phyloP scores from a whole-genome alignment of 2,797 vertebrate genomes.

The Vipera latastei region DNA sequence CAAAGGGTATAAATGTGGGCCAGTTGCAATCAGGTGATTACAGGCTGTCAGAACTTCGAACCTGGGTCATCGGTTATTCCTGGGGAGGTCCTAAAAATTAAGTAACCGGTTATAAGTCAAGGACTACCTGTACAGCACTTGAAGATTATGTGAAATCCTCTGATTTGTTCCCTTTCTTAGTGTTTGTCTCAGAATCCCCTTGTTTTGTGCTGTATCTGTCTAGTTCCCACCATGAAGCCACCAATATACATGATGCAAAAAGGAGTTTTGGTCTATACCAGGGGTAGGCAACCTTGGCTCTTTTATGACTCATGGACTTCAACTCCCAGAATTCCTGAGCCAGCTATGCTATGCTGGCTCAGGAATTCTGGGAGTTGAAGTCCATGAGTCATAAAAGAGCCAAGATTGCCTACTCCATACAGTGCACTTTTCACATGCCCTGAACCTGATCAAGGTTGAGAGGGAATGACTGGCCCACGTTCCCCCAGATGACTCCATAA shows the following conservation, averaged over 20 bases:
- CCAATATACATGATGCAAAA: neutral
- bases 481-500: neutral
- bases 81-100: no score
- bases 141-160: neutral
- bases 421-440: neutral
- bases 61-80: no score
- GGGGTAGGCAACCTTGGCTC: no score
- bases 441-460: neutral
- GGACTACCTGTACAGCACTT: neutral
- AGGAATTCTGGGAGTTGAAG: no score
- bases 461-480: neutral
- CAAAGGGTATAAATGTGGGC: neutral
- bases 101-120: no score
- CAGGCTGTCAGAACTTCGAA: no score
- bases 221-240: neutral
- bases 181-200: neutral
- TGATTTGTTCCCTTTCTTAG: neutral
- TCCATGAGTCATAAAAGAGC: no score
- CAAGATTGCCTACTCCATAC: no score
- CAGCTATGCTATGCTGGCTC: no score
- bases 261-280: neutral
- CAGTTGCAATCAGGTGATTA: no score
- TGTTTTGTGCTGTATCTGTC: neutral
- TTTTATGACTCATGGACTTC: no score
- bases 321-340: no score